A percentile compares a stretch with the other conserved stretches of the same genome.
These are phyloP conservation scores for Peromyscus eremicus DNA, from an alignment of 2,797 vertebrate species.

Conservation along the genomic window DNA sequence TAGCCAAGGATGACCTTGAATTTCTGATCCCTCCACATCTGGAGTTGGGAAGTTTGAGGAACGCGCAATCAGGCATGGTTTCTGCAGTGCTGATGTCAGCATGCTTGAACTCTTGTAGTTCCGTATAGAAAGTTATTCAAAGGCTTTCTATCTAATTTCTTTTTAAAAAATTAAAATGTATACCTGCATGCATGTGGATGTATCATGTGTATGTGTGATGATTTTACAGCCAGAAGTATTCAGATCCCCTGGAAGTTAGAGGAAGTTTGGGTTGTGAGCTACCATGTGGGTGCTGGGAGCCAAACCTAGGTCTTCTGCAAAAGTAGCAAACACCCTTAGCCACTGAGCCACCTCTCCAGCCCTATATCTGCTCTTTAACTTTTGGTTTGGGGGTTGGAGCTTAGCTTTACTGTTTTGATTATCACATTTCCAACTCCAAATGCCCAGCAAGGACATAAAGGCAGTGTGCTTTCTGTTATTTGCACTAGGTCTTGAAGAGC, in stretches of 20 bases:
- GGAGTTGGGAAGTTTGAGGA: background rate
- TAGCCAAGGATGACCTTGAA: background rate
- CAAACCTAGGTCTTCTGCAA: background rate
- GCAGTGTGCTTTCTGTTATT: background rate
- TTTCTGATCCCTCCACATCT: background rate
- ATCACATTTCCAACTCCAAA: constrained; percentile 54
- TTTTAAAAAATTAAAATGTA: background rate
- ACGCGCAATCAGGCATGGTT: background rate
- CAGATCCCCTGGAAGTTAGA: background rate
- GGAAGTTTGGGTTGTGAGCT: background rate
- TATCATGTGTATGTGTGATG: background rate
- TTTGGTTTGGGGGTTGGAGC: too few species aligned
- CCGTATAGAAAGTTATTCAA: background rate
- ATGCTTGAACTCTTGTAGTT: background rate
- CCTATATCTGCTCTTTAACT: background rate
- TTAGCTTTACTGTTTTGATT: constrained; percentile 45
- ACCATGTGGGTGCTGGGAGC: background rate
- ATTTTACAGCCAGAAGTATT: background rate
- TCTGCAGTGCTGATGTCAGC: background rate
- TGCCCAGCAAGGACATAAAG: constrained; percentile 48
- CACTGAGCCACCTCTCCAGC: background rate
- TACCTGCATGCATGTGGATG: background rate
- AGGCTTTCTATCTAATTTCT: background rate
- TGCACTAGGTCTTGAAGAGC: constrained; percentile 21
- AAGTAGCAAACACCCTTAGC: background rate